Base-by-base conservation (phyloP, 2,113 vertebrate species). In the Pardalotus punctatus region DNA sequence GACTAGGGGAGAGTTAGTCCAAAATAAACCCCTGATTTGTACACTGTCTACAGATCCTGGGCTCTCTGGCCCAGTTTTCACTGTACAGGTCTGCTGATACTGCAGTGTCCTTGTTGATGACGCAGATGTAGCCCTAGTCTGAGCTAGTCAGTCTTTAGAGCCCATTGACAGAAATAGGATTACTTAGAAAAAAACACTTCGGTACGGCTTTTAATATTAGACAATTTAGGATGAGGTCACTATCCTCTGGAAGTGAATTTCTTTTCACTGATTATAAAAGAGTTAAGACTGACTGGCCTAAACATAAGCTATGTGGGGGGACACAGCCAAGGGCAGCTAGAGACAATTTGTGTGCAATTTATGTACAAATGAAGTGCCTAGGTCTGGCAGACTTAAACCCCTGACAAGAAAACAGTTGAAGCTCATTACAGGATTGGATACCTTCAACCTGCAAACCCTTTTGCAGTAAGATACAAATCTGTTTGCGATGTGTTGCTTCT, bases 241-340 rank as follows among this genome's bases (percentile, higher is more conserved):
- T 3, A 2, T 48, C 14, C 24, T 64, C 45, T 88, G 48, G 24
- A 79, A 85, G 33, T 36, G 25, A 2, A 33, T 65, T 72, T 77
- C 12, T 80, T 77, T 54, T 48, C 47, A 12, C 20, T 74, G 22
- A 8, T 74, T 47, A 23, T 29, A 54, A 60, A n/a, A 24, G 31
- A 88, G 6, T 38, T 62, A 33, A 47, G 42, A 47, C 18, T 0
- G 0, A 18, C 28, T 36, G 51, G 4, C 35, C 64, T 82, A 42
- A 79, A 48, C 14, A n/a, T n/a, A 31, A 47, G 28, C 47, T 70
- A 3, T 11, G 27, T 38, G 27, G 3, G 6, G 47, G 11, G 47
- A 38, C 1, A 2, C 28, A 40, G n/a, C 66, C 31, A 28, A 66
- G 28, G 51, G 21, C 29, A 85, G 48, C 12, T n/a, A 58, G 24